A percentile compares a stretch with the other conserved stretches of the same genome.
These are phyloP conservation scores for Machaerirhynchus nigripectus DNA, from an alignment of 2,113 vertebrate species.

Conservation along the genomic window DNA sequence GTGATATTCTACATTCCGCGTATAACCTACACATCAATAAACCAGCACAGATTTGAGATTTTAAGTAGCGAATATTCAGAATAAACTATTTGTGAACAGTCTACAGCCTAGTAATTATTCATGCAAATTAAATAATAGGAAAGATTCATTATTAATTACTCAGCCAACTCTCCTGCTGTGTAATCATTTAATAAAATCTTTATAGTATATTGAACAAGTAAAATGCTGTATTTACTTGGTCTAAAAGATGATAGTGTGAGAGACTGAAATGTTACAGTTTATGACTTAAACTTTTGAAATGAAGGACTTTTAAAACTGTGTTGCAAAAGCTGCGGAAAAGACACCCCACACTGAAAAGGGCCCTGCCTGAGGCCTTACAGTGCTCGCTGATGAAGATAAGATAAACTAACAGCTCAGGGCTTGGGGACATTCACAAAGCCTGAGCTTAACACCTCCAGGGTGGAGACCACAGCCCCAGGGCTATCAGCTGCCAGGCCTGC, in stretches of 20 bases:
- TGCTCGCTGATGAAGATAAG: too few species aligned
- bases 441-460: too few species aligned
- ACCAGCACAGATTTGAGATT: background rate
- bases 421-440: too few species aligned
- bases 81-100: slow-evolving; percentile 1
- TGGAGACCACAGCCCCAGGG: too few species aligned
- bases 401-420: too few species aligned
- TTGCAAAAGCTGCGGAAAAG: too few species aligned
- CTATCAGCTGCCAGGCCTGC: too few species aligned
- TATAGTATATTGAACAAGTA: background rate
- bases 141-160: slow-evolving; percentile 23
- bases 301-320: too few species aligned
- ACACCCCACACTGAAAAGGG: too few species aligned
- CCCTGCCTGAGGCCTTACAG: too few species aligned
- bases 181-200: slow-evolving; percentile 38
- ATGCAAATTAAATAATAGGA: slow-evolving; percentile 32
- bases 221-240: background rate
- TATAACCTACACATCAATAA: background rate
- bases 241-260: background rate
- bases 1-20: background rate
- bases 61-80: background rate
- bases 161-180: background rate
- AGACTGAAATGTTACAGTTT: too few species aligned
- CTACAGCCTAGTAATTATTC: slow-evolving; percentile 13
- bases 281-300: too few species aligned